Base-by-base conservation (phyloP, 2,888 invertebrate species). In the Acleris sparsana region DNA sequence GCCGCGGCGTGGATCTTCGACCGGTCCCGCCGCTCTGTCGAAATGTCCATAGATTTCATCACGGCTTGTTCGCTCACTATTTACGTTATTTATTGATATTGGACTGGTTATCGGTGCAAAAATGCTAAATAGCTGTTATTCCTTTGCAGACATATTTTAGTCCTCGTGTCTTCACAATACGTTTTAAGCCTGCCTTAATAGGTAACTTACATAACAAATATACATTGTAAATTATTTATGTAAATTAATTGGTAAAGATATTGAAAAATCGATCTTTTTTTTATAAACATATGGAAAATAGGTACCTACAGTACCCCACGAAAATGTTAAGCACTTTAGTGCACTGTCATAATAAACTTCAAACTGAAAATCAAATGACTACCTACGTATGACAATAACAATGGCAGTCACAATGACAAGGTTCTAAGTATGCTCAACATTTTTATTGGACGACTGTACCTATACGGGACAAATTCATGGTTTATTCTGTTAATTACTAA, bases 41-140 rank as follows among this genome's bases (percentile, higher is more conserved):
- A 81, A 85, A 85, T 77, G 67, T 79, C 57, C 62, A 52, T 66
- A 66, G 66, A 73, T 85, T 83, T 80, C 81, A 77, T 75, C 79
- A 82, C 72, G 71, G 71, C 74, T 67, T 77, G 77, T 77, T 78
- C 77, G 74, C 75, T 71, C 74, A 72, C 63, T 72, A 72, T 67
- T 67, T 63, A 66, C 62, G 59, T 67, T 65, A 67, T 63, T 20
- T 55, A 39, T 61, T 46, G 44, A 29, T 61, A 53, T 48, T 62
- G 48, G 52, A 52, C 57, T 46, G 66, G 61, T 62, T 62, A 52
- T 62, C 44, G 13, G 52, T 57, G 48, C 57, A 44, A 57, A 60
- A 61, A 66, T 66, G 56, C 46, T 56, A 65, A 65, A 52, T 56
- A 56, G 51, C 5, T 46, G 18, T 13, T 57, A 51, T 59, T 46